Evolutionary conservation across 2,113 vertebrate genomes (phyloP).

Genomic region (Sylvia atricapilla): DNA sequence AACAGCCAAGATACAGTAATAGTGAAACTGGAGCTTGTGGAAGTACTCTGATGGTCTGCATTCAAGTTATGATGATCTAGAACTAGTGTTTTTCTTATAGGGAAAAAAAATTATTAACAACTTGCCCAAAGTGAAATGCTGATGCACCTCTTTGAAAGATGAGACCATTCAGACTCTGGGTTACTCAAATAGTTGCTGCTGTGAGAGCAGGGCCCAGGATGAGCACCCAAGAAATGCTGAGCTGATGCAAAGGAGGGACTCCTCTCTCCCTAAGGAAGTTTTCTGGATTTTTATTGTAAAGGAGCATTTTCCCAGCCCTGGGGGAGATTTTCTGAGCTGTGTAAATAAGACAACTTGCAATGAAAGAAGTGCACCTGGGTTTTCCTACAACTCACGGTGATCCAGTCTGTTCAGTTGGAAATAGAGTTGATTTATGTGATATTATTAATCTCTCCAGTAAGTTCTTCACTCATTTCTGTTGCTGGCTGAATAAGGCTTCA

Average conservation of each 20-base stretch:
- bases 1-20: neutral
- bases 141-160: neutral
- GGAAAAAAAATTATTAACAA: neutral
- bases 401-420: neutral
- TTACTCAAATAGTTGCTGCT: neutral
- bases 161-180: neutral
- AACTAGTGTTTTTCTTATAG: neutral
- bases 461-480: neutral
- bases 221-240: neutral
- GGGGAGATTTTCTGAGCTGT: neutral
- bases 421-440: neutral
- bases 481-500: constrained; percentile 16
- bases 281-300: neutral
- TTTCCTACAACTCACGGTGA: neutral
- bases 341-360: neutral
- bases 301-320: neutral
- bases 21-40: neutral
- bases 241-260: neutral
- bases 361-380: neutral
- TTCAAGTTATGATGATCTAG: neutral
- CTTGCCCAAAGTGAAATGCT: neutral
- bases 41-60: neutral
- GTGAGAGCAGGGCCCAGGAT: neutral
- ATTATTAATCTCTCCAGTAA: neutral
- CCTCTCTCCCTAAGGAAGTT: neutral